These are phyloP conservation scores for Rhinogobio ventralis DNA, from an alignment of 2,797 vertebrate species.

Conservation along the genomic window DNA sequence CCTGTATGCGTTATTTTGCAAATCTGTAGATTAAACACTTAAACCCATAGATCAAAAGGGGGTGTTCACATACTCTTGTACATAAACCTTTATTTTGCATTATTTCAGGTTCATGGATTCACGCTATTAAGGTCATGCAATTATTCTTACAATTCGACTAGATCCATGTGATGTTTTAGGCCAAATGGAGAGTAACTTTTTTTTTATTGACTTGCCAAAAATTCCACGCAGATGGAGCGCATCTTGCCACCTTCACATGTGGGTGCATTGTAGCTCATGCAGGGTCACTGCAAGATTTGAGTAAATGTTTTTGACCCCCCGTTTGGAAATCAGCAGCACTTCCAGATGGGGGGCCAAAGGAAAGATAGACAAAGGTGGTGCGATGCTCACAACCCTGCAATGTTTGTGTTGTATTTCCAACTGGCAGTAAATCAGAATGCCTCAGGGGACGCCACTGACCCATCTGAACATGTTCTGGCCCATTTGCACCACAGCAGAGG, in stretches of 20 bases:
- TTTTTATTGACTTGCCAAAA: neutral
- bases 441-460: conserved; percentile 51
- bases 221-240: neutral
- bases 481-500: conserved; percentile 55
- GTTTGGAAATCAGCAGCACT: conserved; percentile 6
- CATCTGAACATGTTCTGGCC: conserved; percentile 56
- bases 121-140: neutral
- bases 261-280: neutral
- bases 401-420: conserved; percentile 38
- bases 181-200: neutral
- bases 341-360: neutral
- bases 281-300: neutral
- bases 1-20: neutral
- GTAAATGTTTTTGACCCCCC: neutral
- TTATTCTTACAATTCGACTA: neutral
- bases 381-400: neutral
- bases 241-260: neutral
- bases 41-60: neutral
- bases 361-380: neutral
- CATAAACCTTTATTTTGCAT: neutral
- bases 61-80: too few relatives aligned
- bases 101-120: neutral
- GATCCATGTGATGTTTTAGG: neutral
- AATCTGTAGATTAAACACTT: neutral
- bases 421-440: conserved; percentile 38